Evolutionary conservation across 2,797 vertebrate species (phyloP).

Genomic region (Cossypha caffra): DNA sequence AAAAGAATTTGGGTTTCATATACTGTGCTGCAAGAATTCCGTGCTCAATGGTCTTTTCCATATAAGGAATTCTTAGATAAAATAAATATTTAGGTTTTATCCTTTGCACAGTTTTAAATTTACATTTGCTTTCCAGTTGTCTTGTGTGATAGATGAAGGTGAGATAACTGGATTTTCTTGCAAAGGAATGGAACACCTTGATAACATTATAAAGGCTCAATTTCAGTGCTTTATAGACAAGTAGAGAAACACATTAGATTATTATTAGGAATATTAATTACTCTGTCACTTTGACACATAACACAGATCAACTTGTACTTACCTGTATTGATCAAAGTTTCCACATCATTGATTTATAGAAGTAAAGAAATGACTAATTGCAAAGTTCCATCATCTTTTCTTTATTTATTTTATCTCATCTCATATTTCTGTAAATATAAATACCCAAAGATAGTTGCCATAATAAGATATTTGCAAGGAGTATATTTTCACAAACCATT

Average conservation of each 20-base stretch:
- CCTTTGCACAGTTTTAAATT: background rate
- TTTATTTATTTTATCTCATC: background rate
- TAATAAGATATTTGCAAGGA: background rate
- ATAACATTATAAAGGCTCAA: background rate
- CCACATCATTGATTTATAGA: background rate
- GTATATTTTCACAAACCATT: background rate
- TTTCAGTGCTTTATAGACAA: background rate
- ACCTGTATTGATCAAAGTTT: background rate
- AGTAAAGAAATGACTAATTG: background rate
- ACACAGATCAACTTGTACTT: background rate
- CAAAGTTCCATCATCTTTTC: background rate
- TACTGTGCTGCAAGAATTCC: background rate
- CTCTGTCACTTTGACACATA: background rate
- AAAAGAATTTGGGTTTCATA: background rate
- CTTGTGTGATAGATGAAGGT: background rate
- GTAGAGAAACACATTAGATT: background rate
- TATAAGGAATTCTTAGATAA: background rate
- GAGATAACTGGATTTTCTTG: background rate
- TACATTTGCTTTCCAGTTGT: background rate
- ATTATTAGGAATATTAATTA: slow-evolving; percentile 35
- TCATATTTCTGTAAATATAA: background rate
- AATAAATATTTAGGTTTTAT: background rate
- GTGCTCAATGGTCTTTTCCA: background rate
- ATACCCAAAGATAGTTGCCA: background rate
- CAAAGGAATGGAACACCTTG: background rate